These are phyloP conservation scores for Nomada hirtipes DNA, from an alignment of 2,888 invertebrate species.

Conservation along the genomic window DNA sequence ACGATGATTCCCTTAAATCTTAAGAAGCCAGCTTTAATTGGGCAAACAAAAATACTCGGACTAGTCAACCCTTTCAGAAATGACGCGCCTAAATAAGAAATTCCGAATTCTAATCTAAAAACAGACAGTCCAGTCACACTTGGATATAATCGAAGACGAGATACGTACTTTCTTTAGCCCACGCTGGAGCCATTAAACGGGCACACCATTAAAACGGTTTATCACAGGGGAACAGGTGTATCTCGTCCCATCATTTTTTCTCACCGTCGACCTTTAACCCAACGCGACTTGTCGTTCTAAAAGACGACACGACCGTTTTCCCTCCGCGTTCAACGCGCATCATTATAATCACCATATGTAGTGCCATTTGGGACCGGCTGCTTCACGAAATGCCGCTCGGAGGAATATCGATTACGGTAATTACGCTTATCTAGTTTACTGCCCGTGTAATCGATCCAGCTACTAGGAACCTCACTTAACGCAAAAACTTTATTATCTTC, in stretches of 20 bases:
- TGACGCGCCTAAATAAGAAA: no score
- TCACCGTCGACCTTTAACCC: slow-evolving; percentile 27
- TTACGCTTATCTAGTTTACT: slow-evolving; percentile 71
- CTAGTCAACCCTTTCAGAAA: no score
- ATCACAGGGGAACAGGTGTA: slow-evolving; percentile 29
- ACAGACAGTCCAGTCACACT: background rate
- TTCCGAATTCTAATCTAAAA: background rate
- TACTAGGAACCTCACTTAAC: slow-evolving; percentile 55
- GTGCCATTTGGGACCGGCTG: slow-evolving; percentile 56
- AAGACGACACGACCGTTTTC: slow-evolving; percentile 47
- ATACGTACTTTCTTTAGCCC: background rate
- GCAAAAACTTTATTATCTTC: slow-evolving; percentile 61
- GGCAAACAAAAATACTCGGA: background rate
- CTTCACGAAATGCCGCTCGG: slow-evolving; percentile 41
- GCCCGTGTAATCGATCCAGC: slow-evolving; percentile 54
- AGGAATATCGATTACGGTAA: slow-evolving; percentile 68
- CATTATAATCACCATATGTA: slow-evolving; percentile 56
- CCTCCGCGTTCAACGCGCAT: slow-evolving; percentile 18
- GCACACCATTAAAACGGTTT: slow-evolving; percentile 33
- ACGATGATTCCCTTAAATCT: background rate
- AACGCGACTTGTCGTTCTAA: background rate
- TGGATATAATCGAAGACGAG: background rate
- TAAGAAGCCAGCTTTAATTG: background rate
- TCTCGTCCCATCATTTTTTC: background rate
- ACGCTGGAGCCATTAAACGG: slow-evolving; percentile 4